phyloP scores from a whole-genome alignment of 1,140 invertebrate species.

The Drosophila kikkawai region DNA sequence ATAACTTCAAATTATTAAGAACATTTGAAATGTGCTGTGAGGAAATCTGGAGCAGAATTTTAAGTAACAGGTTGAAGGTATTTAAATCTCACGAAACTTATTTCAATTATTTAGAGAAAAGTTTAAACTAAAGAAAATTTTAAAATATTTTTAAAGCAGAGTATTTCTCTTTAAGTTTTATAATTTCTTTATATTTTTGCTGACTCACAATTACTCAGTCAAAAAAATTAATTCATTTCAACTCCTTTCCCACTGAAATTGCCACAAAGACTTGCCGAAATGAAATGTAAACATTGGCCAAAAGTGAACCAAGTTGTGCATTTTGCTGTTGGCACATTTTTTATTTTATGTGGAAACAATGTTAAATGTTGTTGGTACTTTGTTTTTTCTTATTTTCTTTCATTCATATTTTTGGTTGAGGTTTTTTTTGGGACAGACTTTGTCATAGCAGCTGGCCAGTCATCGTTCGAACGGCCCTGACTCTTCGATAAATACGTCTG shows the following conservation, averaged over 20 bases:
- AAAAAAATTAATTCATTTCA: conserved; percentile 11
- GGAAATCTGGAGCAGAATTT: neutral
- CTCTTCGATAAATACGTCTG: conserved; percentile 41
- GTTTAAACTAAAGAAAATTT: neutral
- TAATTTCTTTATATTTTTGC: neutral
- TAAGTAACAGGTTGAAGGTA: neutral
- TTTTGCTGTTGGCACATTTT: conserved; percentile 42
- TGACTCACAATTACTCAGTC: neutral
- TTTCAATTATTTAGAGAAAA: neutral
- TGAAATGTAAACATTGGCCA: conserved; percentile 35
- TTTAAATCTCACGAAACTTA: neutral
- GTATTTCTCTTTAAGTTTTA: neutral
- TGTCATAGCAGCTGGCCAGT: conserved; percentile 31
- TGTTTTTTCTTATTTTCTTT: conserved; percentile 4
- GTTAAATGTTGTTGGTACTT: conserved; percentile 6
- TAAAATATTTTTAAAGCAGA: neutral
- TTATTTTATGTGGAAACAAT: conserved; percentile 11
- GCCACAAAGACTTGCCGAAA: conserved; percentile 32
- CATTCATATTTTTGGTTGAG: conserved; percentile 19
- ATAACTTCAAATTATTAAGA: conserved; percentile 1
- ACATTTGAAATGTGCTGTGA: conserved; percentile 5
- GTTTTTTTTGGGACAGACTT: conserved; percentile 32
- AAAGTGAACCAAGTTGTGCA: conserved; percentile 39
- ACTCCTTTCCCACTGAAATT: conserved; percentile 9
- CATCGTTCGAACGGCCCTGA: conserved; percentile 32